Percentiles rank a stretch among this genome's conserved stretches.
phyloP scores from a whole-genome alignment of 2,113 vertebrate genomes.

The Vulpes ferrilata region DNA sequence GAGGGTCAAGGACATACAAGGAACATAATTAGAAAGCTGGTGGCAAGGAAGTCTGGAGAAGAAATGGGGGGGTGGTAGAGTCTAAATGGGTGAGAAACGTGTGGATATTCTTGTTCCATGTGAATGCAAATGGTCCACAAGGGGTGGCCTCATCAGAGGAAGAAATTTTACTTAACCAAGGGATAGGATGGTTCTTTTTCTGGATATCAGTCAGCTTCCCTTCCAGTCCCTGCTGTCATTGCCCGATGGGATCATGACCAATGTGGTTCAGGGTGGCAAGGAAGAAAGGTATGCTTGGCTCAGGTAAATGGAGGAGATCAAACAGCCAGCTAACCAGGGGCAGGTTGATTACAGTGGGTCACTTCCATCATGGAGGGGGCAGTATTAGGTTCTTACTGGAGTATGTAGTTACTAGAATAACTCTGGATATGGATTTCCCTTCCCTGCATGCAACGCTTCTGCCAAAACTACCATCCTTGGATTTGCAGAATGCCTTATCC shows the following conservation, averaged over 20 bases:
- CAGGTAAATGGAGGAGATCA: not conserved
- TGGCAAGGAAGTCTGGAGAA: not conserved
- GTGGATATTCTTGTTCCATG: not conserved
- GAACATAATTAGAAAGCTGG: not conserved
- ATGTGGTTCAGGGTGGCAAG: not conserved
- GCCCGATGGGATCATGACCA: not conserved
- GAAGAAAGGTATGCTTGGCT: not conserved
- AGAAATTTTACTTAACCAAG: not conserved
- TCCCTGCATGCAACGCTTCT: not conserved
- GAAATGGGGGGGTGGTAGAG: not conserved
- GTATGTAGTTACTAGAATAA: not conserved
- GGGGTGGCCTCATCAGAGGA: not conserved
- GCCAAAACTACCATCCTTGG: not conserved
- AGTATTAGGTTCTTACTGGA: not conserved
- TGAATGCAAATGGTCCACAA: not conserved
- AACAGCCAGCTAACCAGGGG: not conserved
- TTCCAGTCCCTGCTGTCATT: not conserved
- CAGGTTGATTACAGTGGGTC: not conserved
- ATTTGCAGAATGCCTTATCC: not conserved
- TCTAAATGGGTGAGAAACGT: not conserved
- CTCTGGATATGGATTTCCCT: not conserved
- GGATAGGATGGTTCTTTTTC: not conserved
- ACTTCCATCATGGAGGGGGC: not conserved
- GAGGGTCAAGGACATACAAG: not conserved
- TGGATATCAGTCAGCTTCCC: not conserved